A percentile compares a stretch with the other conserved stretches of the same genome.
phyloP scores from a whole-genome alignment of 2,113 vertebrate species.

The Pedionomus torquatus region DNA sequence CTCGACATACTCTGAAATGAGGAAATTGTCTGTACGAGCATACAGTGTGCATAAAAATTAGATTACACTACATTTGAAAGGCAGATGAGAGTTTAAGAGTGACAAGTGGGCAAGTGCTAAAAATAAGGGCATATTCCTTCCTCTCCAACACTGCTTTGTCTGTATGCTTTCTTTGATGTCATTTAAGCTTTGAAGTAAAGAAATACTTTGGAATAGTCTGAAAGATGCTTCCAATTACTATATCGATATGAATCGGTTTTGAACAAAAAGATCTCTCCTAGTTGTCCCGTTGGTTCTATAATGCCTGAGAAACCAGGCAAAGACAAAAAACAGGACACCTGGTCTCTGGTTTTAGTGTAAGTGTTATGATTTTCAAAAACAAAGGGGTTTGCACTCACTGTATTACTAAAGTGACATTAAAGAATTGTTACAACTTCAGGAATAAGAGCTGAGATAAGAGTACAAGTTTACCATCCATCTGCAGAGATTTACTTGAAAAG shows the following conservation, averaged over 20 bases:
- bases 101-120: constrained; percentile 66
- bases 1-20: constrained; percentile 10
- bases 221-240: not conserved
- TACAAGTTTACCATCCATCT: not conserved
- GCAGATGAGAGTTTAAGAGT: constrained; percentile 64
- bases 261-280: not conserved
- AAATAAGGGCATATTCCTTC: constrained; percentile 63
- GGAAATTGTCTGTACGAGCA: constrained; percentile 52
- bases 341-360: not conserved
- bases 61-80: constrained; percentile 64
- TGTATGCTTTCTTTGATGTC: constrained; percentile 32
- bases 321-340: not conserved
- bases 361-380: not conserved
- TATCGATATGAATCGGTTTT: not conserved
- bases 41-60: constrained; percentile 69
- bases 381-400: not conserved
- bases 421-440: not conserved
- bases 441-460: not conserved
- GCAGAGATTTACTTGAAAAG: not conserved
- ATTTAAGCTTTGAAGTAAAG: constrained; percentile 38
- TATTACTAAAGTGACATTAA: not conserved
- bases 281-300: not conserved
- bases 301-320: not conserved
- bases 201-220: not conserved
- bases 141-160: constrained; percentile 48